Evolutionary conservation across 2,888 invertebrate species (phyloP).

Genomic region (Trichogramma evanescens): DNA sequence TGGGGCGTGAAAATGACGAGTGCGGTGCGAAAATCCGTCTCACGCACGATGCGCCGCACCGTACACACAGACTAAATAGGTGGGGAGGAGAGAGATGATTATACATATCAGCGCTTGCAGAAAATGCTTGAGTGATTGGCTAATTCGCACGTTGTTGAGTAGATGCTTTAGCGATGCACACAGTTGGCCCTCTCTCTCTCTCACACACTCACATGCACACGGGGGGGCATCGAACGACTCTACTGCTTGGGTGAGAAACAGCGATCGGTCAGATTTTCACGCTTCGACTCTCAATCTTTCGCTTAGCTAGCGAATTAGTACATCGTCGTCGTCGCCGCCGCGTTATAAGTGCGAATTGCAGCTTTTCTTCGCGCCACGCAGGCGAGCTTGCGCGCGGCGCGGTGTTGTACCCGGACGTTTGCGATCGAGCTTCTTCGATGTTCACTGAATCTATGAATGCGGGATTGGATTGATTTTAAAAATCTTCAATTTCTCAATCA

Average conservation of each 20-base stretch:
- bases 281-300: slow-evolving; percentile 14
- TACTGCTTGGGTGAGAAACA: background rate
- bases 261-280: slow-evolving; percentile 8
- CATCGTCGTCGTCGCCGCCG: slow-evolving; percentile 2
- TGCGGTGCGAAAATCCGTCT: too few species aligned
- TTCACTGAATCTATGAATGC: background rate
- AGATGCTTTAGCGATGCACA: too few species aligned
- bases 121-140: too few species aligned
- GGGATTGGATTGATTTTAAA: background rate
- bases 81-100: too few species aligned
- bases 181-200: background rate
- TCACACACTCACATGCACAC: background rate
- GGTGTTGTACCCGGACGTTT: background rate
- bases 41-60: too few species aligned
- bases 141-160: too few species aligned
- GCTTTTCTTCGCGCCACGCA: background rate
- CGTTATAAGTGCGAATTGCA: background rate
- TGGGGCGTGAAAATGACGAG: too few species aligned
- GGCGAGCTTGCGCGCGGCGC: background rate
- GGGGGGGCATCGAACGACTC: background rate
- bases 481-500: background rate
- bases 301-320: slow-evolving; percentile 5
- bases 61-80: too few species aligned
- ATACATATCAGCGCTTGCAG: too few species aligned
- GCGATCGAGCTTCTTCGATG: background rate